Conservation (phyloP, 1,140 invertebrate genomes). For the Oppia nitens region DNA sequence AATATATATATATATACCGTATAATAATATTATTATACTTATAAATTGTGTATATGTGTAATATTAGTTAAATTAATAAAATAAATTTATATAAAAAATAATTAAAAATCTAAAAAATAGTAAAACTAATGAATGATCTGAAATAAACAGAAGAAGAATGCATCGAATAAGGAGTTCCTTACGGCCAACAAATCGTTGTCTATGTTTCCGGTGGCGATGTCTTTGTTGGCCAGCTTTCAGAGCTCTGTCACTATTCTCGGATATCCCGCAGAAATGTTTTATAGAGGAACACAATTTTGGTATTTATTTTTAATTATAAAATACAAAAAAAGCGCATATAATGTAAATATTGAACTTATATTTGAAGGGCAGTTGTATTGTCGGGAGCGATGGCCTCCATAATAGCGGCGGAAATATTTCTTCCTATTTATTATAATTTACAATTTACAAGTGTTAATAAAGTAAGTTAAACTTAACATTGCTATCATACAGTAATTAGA, state of each 20-base stretch:
- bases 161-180: constrained; percentile 53
- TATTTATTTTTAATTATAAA: neutral
- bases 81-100: no score
- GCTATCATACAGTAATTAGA: neutral
- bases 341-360: constrained; percentile 23
- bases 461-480: constrained; percentile 26
- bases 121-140: no score
- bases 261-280: constrained; percentile 26
- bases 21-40: no score
- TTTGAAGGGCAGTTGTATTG: constrained; percentile 20
- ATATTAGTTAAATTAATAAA: no score
- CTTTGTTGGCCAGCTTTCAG: constrained; percentile 46
- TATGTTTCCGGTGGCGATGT: constrained; percentile 57
- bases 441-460: constrained; percentile 31
- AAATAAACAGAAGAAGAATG: no score
- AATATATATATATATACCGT: no score
- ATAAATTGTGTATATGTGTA: no score
- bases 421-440: constrained; percentile 31
- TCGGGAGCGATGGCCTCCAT: constrained; percentile 23
- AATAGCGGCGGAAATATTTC: constrained; percentile 27
- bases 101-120: no score
- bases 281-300: constrained; percentile 26
- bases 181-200: constrained; percentile 66
- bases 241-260: constrained; percentile 34
- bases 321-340: constrained; percentile 18